Conservation (phyloP, 2,888 invertebrate species). For the Cataglyphis livida region DNA sequence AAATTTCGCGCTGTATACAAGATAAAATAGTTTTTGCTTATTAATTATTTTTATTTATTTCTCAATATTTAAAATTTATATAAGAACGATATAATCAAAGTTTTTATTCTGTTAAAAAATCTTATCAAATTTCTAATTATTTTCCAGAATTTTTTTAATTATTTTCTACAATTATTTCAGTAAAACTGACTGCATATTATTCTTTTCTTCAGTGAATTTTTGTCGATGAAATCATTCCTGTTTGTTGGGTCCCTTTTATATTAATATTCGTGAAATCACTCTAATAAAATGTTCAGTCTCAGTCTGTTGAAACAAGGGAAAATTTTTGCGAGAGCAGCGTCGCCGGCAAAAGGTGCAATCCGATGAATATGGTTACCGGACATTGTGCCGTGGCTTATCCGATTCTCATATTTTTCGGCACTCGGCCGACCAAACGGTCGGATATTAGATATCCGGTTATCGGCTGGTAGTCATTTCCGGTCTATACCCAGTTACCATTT, state of each 20-base stretch:
- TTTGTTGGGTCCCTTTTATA: not conserved
- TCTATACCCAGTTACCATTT: slow-evolving; percentile 70
- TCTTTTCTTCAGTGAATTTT: not conserved
- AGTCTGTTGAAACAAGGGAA: not conserved
- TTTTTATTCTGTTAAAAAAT: too few species aligned
- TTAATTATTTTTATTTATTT: slow-evolving; percentile 9
- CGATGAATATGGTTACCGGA: slow-evolving; percentile 66
- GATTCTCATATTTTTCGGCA: slow-evolving; percentile 77
- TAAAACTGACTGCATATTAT: not conserved
- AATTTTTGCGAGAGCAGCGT: slow-evolving; percentile 41
- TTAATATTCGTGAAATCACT: not conserved
- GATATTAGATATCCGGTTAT: slow-evolving; percentile 81
- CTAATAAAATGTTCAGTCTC: slow-evolving; percentile 18
- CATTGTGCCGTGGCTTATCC: slow-evolving; percentile 72
- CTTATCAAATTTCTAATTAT: too few species aligned
- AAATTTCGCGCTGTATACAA: not conserved
- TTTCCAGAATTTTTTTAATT: too few species aligned
- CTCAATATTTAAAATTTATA: not conserved
- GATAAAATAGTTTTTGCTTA: not conserved
- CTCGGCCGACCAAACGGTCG: slow-evolving; percentile 73
- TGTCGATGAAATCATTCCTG: not conserved
- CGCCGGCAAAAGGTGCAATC: slow-evolving; percentile 20
- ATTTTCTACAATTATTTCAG: too few species aligned
- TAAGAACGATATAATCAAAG: too few species aligned
- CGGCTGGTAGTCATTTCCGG: slow-evolving; percentile 75